Conservation (phyloP, 2,113 vertebrate species). For the Chinchilla lanigera region DNA sequence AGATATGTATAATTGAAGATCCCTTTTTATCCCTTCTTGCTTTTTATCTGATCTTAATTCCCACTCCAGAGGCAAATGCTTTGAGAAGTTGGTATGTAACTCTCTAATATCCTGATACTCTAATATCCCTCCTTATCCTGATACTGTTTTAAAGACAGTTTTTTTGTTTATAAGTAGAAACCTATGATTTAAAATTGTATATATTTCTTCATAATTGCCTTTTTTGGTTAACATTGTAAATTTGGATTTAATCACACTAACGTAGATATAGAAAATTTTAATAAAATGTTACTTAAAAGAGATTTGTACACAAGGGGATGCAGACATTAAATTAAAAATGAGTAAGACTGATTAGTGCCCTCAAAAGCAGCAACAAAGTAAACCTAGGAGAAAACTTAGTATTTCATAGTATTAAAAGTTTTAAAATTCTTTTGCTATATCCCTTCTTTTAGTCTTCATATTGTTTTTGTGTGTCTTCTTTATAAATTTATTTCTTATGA, state of each 20-base stretch:
- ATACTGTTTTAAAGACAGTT: not conserved
- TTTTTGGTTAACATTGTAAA: not conserved
- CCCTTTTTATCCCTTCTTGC: not conserved
- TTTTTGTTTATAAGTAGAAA: not conserved
- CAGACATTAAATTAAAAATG: slow-evolving; percentile 15
- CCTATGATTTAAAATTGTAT: not conserved
- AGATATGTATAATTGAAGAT: not conserved
- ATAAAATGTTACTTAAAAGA: not conserved
- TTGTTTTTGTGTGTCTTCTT: not conserved
- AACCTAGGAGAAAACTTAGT: not conserved
- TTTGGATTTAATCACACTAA: not conserved
- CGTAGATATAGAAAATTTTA: not conserved
- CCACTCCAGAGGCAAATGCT: not conserved
- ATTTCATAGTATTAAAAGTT: not conserved
- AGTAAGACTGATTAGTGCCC: not conserved
- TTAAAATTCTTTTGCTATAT: not conserved
- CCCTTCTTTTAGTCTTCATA: not conserved
- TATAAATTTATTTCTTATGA: slow-evolving; percentile 18
- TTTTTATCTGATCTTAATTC: not conserved
- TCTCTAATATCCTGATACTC: not conserved
- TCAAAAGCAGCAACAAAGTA: not conserved
- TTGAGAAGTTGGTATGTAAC: not conserved
- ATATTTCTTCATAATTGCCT: not conserved
- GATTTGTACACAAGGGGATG: not conserved
- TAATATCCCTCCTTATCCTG: slow-evolving; percentile 20